Conservation (phyloP, 2,888 invertebrate genomes). For the Phyllotreta cruciferae region DNA sequence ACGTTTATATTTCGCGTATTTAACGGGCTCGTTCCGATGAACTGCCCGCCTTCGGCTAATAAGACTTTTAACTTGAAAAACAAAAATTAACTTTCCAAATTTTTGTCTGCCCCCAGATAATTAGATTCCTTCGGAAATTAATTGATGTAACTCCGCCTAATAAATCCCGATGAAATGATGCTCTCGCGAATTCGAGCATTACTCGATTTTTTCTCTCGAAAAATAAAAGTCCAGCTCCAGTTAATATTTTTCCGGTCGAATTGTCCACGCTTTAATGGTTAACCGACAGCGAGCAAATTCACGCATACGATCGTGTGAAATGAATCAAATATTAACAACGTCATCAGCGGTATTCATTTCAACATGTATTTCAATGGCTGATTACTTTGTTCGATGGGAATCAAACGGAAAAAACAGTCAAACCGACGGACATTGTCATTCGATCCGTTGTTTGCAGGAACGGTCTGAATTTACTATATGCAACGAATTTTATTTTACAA, state of each 20-base stretch:
- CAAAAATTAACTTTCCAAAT: no score
- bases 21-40: no score
- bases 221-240: no score
- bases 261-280: conserved; percentile 14
- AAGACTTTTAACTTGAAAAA: no score
- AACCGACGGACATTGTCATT: conserved; percentile 22
- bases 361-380: conserved; percentile 29
- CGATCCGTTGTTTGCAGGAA: conserved; percentile 8
- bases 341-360: conserved; percentile 28
- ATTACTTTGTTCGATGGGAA: conserved; percentile 31
- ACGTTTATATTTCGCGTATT: no score
- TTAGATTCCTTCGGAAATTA: no score
- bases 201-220: no score
- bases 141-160: no score
- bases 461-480: not conserved
- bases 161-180: no score
- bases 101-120: no score
- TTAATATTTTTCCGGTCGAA: not conserved
- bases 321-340: conserved; percentile 28
- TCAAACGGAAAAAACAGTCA: conserved; percentile 30
- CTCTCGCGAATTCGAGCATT: no score
- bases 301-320: conserved; percentile 18
- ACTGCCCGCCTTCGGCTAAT: no score
- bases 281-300: conserved; percentile 22
- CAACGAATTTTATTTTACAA: not conserved